phyloP scores from a whole-genome alignment of 2,888 invertebrate species.

The Gandaritis pyraliata region DNA sequence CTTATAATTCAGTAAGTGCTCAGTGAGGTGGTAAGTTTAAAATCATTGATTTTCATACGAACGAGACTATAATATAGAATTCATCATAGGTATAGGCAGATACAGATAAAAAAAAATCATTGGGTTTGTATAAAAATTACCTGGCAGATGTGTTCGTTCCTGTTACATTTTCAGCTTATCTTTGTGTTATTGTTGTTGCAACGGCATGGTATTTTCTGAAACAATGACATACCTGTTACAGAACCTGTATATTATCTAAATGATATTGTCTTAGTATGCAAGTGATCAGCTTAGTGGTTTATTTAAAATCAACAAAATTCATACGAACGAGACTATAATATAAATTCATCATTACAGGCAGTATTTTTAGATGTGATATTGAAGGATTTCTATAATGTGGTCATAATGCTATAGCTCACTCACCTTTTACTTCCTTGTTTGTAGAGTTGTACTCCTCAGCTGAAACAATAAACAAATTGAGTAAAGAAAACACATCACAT shows the following conservation, averaged over 20 bases:
- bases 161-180: not conserved
- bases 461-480: slow-evolving; percentile 75
- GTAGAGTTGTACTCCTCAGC: slow-evolving; percentile 40
- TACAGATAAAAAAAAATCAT: not conserved
- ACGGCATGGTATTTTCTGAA: slow-evolving; percentile 11
- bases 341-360: slow-evolving; percentile 40
- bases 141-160: not conserved
- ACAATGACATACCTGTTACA: not conserved
- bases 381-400: not conserved
- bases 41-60: slow-evolving; percentile 73
- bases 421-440: slow-evolving; percentile 19
- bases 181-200: not conserved
- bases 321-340: slow-evolving; percentile 33
- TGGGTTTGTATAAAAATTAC: not conserved
- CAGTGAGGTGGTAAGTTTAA: slow-evolving; percentile 46
- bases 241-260: not conserved
- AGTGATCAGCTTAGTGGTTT: slow-evolving; percentile 28
- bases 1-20: not conserved
- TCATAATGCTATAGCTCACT: slow-evolving; percentile 20
- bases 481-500: slow-evolving; percentile 71
- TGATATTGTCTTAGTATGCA: not conserved
- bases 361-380: not conserved
- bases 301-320: slow-evolving; percentile 31
- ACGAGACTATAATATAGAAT: slow-evolving; percentile 67
- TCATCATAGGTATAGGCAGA: slow-evolving; percentile 67